Base-by-base conservation (phyloP, 2,797 vertebrate species). In the Graptemys geographica region DNA sequence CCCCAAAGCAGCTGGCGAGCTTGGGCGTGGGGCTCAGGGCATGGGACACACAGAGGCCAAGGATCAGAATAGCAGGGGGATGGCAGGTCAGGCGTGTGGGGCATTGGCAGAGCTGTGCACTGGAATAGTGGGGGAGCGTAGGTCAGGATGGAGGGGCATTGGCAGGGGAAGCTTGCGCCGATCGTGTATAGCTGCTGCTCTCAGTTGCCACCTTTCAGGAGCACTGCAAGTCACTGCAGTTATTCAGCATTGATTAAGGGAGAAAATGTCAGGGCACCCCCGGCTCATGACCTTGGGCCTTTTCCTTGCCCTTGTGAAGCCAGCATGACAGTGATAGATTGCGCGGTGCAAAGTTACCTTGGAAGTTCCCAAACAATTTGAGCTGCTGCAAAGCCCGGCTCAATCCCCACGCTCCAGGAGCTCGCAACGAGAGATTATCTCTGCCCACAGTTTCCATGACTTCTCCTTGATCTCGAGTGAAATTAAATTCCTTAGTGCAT, bases 391-490 rank as follows among this genome's bases (percentile, higher is more conserved):
- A 85, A 79, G 21, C 33, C 44, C 31, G 5, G 56, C 33, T 82
- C 28, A 13, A 5, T 41, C 9, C 12, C 11, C 37, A 2, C 11
- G 28, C 69, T 76, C 15, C n/a, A 31, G 21, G 62, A 56, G 33
- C 86, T 57, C 65, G 18, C 49, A 47, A 79, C 78, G 72, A 49
- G 56, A 52, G 88, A 65, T 55, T 86, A 79, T 83, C 86, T 78
- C 72, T 41, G 69, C 79, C 79, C 78, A 79, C 69, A 49, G 76
- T 83, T 86, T 82, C 79, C 87, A 57, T 51, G 27, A 83, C 69
- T 86, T 65, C 84, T 57, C 69, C 87, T 93, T 86, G 79, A 89
- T 86, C 83, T 93, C 51, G 79, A 89, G 27, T 89, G 49, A 56
- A 52, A 41, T 89, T 78, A 86, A 89, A 89, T 89, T 89, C 87